Evolutionary conservation across 2,113 vertebrate species (phyloP), one percentile per base, ranked within the genome.

Genomic region (Kryptolebias marmoratus): DNA sequence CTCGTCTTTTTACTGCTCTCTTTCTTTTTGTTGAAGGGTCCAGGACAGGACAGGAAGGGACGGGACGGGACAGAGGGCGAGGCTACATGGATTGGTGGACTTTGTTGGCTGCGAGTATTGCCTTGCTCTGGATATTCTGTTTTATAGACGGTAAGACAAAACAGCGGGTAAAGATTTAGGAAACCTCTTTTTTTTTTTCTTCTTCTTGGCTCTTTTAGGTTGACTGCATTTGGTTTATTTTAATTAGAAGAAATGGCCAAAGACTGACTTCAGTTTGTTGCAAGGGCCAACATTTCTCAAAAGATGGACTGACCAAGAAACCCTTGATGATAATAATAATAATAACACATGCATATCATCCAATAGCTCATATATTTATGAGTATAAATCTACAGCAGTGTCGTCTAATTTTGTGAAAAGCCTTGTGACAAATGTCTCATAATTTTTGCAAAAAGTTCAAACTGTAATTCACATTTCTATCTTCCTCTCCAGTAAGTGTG

Each of bases 1-100:
- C 62, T 64, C 11, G 55, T 30, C 52, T 39, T 67, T 77, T 64
- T 55, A 13, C 47, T 4, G 58, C 69, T 64, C 64, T 74, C 80
- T 73, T 73, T 59, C 71, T 71, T 80, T 82, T 70, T 58, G 75
- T 44, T 68, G 73, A 27, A 60, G 77, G 44, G 77, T 75, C 76
- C 68, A 2, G 79, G 64, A 82, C 71, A 2, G 79, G 64, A 83
- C 71, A 54, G 79, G 49, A 5, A n/a, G 11, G 50, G 50, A 53
- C 50, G 9, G 79, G 49, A 5, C 50, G 11, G 50, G 50, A 53
- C 50, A n/a, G n/a, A 42, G 50, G 54, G 69, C 71, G 75, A 82
- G 85, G 36, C 84, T 45, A 73, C 85, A 91, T 92, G 91, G 90
- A 92, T 82, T 90, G 86, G 90, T 90, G 82, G 77, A 91, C 89